Conservation (phyloP, 2,113 vertebrate species). For the Halcyon senegalensis region DNA sequence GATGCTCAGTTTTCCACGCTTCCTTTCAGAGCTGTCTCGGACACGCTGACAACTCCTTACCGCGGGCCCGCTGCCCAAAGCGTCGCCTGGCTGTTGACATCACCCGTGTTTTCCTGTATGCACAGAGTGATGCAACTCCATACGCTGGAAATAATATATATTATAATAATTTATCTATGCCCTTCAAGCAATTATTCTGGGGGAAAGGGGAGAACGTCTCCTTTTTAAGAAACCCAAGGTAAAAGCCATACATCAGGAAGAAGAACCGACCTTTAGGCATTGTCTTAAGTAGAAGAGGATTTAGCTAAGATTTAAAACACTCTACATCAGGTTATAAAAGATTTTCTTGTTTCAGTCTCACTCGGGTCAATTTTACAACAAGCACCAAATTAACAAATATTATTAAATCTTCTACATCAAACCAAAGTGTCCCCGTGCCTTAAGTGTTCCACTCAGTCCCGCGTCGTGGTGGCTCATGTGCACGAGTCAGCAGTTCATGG, state of each 20-base stretch:
- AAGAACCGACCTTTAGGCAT: constrained; percentile 64
- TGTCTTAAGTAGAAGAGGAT: constrained; percentile 57
- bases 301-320: constrained; percentile 75
- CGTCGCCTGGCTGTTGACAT: neutral
- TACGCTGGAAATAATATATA: constrained; percentile 70
- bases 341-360: constrained; percentile 65
- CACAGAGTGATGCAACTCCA: constrained; percentile 66
- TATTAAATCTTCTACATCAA: constrained; percentile 55
- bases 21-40: constrained; percentile 18
- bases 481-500: constrained; percentile 88
- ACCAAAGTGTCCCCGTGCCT: constrained; percentile 73
- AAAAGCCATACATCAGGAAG: constrained; percentile 70
- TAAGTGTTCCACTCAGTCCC: constrained; percentile 61
- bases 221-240: constrained; percentile 63
- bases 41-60: neutral
- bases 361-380: constrained; percentile 71
- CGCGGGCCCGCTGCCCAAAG: neutral
- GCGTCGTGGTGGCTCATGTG: neutral
- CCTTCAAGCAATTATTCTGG: constrained; percentile 54
- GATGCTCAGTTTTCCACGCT: neutral
- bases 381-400: constrained; percentile 72
- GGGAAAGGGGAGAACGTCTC: constrained; percentile 51
- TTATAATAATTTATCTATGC: constrained; percentile 76
- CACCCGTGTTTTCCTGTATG: constrained; percentile 22
- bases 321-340: constrained; percentile 73